Evolutionary conservation across 2,888 invertebrate genomes (phyloP), one percentile per base, ranked within the genome.

Genomic region (Bedellia somnulentella): DNA sequence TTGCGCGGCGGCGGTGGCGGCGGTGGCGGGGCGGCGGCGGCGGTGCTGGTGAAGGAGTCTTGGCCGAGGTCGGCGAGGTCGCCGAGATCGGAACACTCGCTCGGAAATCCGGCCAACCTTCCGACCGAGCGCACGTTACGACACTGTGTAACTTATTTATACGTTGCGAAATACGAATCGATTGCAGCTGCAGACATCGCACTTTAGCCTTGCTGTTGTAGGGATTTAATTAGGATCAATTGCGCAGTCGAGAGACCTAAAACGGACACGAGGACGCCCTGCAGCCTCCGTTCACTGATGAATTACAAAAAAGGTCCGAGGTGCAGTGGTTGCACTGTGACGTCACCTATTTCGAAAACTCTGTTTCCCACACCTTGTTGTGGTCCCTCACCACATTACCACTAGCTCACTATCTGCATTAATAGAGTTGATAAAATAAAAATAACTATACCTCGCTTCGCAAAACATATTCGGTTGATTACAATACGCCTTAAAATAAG

Each of bases 31-130:
- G 26, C 13, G 11, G 18, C 18, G 18, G n/a, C 27, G 24, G 33
- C 33, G n/a, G 11, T 11, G 23, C 6, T 4, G 9, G 18, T 11
- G 5, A n/a, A 12, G 24, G 15, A 27, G 14, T 15, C 31, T 14
- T 26, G 12, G 18, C 17, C 12, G 17, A 16, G 22, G 18, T 12
- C 31, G 11, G 21, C 63, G 70, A 64, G 68, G 70, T 64, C 70
- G 53, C 42, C 35, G 30, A 30, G 68, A 52, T 70, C 67, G 62
- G 64, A 67, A 63, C 67, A 61, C 29, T 21, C 62, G 70, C 67
- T 68, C 73, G 73, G 73, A 75, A 75, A 75, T 75, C 73, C 73
- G 73, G 73, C 73, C 73, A 73, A 73, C 73, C 73, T 73, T 73
- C 73, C 73, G 71, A 71, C 64, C 59, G 29, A 31, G 21, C 28